Conservation (phyloP, 2,888 invertebrate species). For the Amphipoea lucens region DNA sequence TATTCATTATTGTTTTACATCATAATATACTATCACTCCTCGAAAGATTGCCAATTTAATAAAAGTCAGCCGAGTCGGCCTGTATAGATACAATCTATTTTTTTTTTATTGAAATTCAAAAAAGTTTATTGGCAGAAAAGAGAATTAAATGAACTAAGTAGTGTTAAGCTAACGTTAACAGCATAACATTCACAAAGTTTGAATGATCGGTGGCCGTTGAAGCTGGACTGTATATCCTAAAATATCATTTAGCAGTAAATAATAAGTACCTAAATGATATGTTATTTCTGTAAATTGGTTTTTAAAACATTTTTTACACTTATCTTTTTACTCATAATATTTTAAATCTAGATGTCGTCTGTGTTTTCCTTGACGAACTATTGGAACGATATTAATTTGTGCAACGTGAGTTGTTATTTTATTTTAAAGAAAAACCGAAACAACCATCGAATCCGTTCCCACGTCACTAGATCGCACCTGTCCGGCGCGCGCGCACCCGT, state of each 20-base stretch:
- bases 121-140: not conserved
- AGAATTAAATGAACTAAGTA: not conserved
- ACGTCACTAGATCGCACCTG: conserved; percentile 78
- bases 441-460: conserved; percentile 32
- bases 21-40: not conserved
- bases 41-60: not conserved
- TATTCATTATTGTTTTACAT: not conserved
- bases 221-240: not conserved
- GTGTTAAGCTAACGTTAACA: not conserved
- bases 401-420: not conserved
- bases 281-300: not conserved
- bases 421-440: not conserved
- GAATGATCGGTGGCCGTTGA: not conserved
- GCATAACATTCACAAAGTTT: not conserved
- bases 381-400: not conserved
- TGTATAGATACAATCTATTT: not conserved
- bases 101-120: not conserved
- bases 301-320: not conserved
- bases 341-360: not conserved
- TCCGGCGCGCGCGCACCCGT: conserved; percentile 84
- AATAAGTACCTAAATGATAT: not conserved
- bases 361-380: not conserved
- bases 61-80: not conserved
- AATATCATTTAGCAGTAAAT: no score
- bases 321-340: not conserved